Evolutionary conservation across 2,113 vertebrate species (phyloP), one percentile per base, ranked within the genome.

Genomic region (Trogon surrucura): DNA sequence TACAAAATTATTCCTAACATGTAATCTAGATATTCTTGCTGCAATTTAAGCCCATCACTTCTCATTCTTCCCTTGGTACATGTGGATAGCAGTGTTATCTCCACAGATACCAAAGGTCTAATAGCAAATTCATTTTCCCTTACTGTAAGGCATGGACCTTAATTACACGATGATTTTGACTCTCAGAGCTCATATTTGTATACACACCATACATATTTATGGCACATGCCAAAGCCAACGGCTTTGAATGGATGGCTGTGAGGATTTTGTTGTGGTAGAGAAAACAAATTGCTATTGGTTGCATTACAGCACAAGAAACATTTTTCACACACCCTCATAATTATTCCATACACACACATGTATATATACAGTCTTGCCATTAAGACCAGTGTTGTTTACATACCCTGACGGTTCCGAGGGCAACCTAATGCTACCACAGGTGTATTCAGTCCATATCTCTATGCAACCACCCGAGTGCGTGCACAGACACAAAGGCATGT

Each of bases 131-230:
- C 86, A 91, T 38, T 80, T 93, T 88, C 67, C 34, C 25, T 90
- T 69, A 45, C 62, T 90, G 75, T 74, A 67, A 95, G 53, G 25
- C 2, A 0, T 50, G 57, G 77, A 83, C 85, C 77, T 94, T 95
- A 96, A 96, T 94, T 92, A 85, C 85, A 81, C 75, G 83, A 89
- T 78, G 4, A 95, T 86, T 92, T 80, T 90, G 87, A 61, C 69
- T 78, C 83, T 84, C 41, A 88, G 53, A 78, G 60, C 67, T 95
- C 88, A 16, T 88, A 90, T 80, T 96, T 92, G 69, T 92, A 65
- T 83, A 60, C 51, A 84, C 25, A 61, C 56, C 34, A 47, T 61
- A 61, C 65, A 89, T 93, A 93, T 91, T 96, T 93, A 90, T 87
- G 86, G 80, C 45, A 89, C 57, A 75, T 69, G 79, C 77, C 92